Evolutionary conservation across 2,888 invertebrate genomes (phyloP), one percentile per base, ranked within the genome.

Genomic region (Leptopterna dolabrata): DNA sequence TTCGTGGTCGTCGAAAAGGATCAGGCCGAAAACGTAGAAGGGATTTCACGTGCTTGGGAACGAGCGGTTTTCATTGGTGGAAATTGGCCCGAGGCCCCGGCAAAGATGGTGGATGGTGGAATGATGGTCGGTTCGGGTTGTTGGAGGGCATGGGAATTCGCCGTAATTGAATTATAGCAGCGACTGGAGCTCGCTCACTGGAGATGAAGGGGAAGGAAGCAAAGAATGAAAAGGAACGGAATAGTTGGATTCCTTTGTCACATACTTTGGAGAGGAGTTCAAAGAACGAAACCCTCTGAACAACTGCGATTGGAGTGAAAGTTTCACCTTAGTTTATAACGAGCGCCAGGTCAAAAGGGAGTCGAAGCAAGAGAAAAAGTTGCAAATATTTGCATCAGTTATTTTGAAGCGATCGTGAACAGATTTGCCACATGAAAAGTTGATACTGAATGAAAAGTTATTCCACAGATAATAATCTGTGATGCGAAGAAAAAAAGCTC

Each of bases 181-280:
- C 16, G 51, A 19, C 51, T n/a, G n/a, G 0, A n/a, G 51, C 6
- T 16, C 24, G 24, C 13, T 24, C 24, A 0, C 24, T 24, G 24
- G 24, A 63, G 63, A 63, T 27, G 63, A 63, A 24, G 63, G 13
- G 63, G 19, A 19, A 24, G 24, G 63, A 27, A 63, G 63, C 63
- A 63, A 63, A 63, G 63, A 24, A 63, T 63, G 63, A 63, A 63
- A 63, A 63, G 63, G 63, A 63, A 24, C 63, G 63, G 24, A 63
- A 63, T 63, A 63, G 63, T 63, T 63, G 63, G 63, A 63, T 63
- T 63, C 63, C 63, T 63, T 63, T 63, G 63, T 63, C 63, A 63
- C 63, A 63, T 63, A 63, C 63, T 63, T 63, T 63, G 63, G 63
- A 16, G 14, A n/a, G 9, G 55, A 63, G 63, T 24, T 63, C 63